Base-by-base conservation (phyloP, 1,140 invertebrate species). In the Paraescarpia echinospica region DNA sequence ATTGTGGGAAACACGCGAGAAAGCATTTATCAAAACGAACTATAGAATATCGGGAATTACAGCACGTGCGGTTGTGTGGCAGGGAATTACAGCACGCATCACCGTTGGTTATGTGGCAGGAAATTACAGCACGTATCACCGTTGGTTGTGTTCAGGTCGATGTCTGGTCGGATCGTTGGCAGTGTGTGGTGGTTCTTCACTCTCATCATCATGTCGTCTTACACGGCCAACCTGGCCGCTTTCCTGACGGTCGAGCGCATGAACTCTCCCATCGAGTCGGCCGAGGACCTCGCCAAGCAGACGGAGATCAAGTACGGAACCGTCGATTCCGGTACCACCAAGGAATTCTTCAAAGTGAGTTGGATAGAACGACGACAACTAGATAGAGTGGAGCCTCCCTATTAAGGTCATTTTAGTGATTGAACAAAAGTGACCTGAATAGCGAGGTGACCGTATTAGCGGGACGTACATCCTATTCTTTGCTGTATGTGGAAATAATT, bases 301-400 rank as follows among this genome's bases (percentile, higher is more conserved):
- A 94, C 94, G 31, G 93, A 95, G 89, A 95, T 95, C 34, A 94
- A 94, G 92, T 95, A 95, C 91, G 94, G 94, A 9, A 92, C 91
- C 48, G 89, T 98, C 9, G 96, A 97, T 93, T 97, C 98, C 94
- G 98, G 98, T 59, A 98, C 98, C 33, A 99, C 98, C 2, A 98
- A 97, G 97, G 98, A 98, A 94, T 99, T 99, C 96, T 99, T 99
- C 96, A 97, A 97, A 97, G 98, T 98, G 96, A 96, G 95, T 92
- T 33, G n/a, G 34, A 90, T 4, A 41, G n/a, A 77, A 77, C 27
- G 59, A 77, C 12, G 14, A 59, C 33, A 27, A 77, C 41, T 41
- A 41, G 41, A n/a, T 41, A 4, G 41, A 41, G 4, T 41, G 41
- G 4, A 41, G 4, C 41, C 41, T n/a, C n/a, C n/a, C n/a, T n/a